phyloP scores from a whole-genome alignment of 2,113 vertebrate genomes.

The Pachycephala philippinensis region DNA sequence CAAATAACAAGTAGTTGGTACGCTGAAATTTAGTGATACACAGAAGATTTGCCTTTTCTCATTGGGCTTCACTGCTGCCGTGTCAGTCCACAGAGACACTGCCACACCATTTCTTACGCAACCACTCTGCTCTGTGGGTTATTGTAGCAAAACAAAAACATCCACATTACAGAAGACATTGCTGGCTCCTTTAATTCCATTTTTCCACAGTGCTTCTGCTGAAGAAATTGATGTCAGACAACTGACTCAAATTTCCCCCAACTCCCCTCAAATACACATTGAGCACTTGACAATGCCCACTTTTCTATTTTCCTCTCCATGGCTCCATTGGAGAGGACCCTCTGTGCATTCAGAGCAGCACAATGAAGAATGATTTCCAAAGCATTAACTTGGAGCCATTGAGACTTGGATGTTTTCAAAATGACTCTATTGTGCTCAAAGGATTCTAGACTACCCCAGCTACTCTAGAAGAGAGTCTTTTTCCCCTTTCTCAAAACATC shows the following conservation, averaged over 20 bases:
- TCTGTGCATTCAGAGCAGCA: conserved; percentile 43
- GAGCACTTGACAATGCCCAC: conserved; percentile 29
- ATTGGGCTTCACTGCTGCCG: not conserved
- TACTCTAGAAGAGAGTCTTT: conserved; percentile 37
- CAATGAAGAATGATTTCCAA: conserved; percentile 55
- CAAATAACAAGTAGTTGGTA: not conserved
- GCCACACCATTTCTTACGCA: fast-evolving
- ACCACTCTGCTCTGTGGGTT: not conserved
- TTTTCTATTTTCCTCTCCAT: not conserved
- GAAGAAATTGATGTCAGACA: not conserved
- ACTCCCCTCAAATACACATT: not conserved
- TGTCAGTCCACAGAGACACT: not conserved
- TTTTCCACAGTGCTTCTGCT: not conserved
- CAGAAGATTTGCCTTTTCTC: not conserved
- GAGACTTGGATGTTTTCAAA: conserved; percentile 43
- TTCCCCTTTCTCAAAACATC: conserved; percentile 7
- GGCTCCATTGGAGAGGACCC: not conserved
- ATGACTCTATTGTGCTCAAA: conserved; percentile 23
- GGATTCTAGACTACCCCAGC: conserved; percentile 40
- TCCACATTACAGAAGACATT: not conserved
- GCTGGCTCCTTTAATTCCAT: not conserved
- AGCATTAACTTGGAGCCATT: conserved; percentile 42
- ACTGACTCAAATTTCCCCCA: not conserved
- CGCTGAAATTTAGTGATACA: not conserved
- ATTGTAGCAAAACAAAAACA: not conserved